These are phyloP conservation scores for Lerema accius DNA, from an alignment of 1,140 invertebrate species.

Conservation along the genomic window DNA sequence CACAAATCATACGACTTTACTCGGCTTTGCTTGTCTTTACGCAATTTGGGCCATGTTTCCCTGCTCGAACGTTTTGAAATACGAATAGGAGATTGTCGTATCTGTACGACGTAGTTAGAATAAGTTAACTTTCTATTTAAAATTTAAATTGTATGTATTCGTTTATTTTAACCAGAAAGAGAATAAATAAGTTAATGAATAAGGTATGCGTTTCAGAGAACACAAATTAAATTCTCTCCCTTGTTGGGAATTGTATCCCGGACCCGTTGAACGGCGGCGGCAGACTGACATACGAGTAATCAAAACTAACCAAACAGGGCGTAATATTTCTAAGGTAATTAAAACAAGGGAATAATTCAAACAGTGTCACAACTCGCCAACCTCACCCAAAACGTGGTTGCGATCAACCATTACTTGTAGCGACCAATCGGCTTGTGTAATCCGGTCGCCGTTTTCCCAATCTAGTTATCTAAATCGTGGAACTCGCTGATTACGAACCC, in stretches of 20 bases:
- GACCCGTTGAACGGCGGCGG: no score
- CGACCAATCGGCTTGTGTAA: not conserved
- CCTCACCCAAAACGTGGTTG: not conserved
- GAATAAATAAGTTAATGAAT: no score
- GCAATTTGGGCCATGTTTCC: not conserved
- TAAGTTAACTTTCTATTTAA: no score
- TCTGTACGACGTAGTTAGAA: no score
- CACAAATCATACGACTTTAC: conserved; percentile 12
- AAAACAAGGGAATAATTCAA: not conserved
- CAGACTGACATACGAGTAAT: no score
- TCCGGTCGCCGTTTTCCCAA: conserved; percentile 10
- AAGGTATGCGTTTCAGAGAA: no score
- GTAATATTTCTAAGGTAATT: not conserved
- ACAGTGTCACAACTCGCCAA: not conserved
- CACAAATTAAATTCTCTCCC: no score
- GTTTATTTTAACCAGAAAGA: no score
- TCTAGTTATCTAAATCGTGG: conserved; percentile 25
- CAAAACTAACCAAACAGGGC: not conserved
- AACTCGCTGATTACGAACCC: conserved; percentile 15
- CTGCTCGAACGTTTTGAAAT: not conserved
- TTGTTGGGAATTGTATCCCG: no score
- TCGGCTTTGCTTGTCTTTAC: not conserved
- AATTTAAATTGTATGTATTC: no score
- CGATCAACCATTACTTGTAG: not conserved
- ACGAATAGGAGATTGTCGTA: no score